Evolutionary conservation across 2,113 vertebrate species (phyloP).

Genomic region (Sturnira hondurensis): DNA sequence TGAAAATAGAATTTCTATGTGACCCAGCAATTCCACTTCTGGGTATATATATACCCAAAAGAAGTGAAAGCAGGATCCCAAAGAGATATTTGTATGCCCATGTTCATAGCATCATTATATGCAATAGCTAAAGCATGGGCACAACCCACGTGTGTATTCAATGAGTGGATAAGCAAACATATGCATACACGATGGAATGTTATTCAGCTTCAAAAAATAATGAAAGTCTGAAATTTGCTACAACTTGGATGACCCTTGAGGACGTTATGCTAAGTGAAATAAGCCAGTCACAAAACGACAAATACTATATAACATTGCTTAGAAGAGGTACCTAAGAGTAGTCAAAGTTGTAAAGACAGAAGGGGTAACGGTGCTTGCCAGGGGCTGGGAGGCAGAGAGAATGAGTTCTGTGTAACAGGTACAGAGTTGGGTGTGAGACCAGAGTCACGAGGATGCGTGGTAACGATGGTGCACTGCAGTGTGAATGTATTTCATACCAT

Average conservation of each 20-base stretch:
- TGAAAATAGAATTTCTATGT: background rate
- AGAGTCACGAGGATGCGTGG: background rate
- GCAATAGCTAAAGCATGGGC: background rate
- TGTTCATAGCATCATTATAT: background rate
- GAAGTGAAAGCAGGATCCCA: background rate
- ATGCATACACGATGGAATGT: background rate
- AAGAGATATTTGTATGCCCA: background rate
- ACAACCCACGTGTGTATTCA: background rate
- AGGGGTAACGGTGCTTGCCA: too few species aligned
- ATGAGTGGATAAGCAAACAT: background rate
- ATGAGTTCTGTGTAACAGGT: background rate
- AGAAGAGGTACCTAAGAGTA: too few species aligned
- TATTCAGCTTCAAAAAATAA: background rate
- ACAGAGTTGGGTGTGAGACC: background rate
- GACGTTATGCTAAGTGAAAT: background rate
- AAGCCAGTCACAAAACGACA: background rate
- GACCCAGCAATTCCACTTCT: background rate
- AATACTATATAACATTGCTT: too few species aligned
- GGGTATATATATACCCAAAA: background rate
- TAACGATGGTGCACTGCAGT: too few species aligned
- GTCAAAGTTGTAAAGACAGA: too few species aligned
- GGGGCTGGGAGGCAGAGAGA: background rate
- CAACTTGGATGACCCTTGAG: background rate
- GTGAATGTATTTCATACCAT: background rate
- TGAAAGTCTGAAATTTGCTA: background rate